Base-by-base conservation (phyloP, 2,797 vertebrate genomes). In the Fistularia commersonii region DNA sequence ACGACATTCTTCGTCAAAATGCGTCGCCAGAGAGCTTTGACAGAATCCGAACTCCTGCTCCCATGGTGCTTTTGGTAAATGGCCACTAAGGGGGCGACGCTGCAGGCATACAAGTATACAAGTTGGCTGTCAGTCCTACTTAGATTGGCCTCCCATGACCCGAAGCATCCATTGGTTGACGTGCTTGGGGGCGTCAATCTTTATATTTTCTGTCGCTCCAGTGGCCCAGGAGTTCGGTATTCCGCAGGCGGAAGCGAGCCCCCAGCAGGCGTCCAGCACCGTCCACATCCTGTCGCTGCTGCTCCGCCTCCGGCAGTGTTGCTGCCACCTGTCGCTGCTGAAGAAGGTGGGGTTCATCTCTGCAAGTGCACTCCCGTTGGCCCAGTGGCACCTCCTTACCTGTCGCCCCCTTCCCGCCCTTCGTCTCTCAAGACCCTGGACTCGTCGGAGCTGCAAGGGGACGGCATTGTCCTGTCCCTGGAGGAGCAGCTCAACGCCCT, bases 231-330 rank as follows among this genome's bases (percentile, higher is more conserved):
- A 97, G 64, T 95, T 95, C 55, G 90, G 86, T 23, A 1, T 89
- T 53, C 74, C 69, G 13, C 89, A 84, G 61, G 1, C 63, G 11
- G 32, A 7, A 39, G 43, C 71, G 0, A 41, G 59, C 23, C 71
- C 80, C n/a, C 71, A 77, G 46, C 80, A 80, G 72, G 69, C 56
- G 0, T 85, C 93, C 70, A 96, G 93, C 71, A 88, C 94, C 0
- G 87, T 81, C 43, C 95, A 98, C 8, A 93, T 99, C 67, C 79
- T 99, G 75, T 96, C 97, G 0, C 87, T 96, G 71, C 42, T 99
- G 71, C 87, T 99, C 69, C 90, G 97, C 8, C 93, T 99, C 23
- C 88, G 97, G 43, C 97, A 99, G 75, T 96, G 94, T 74, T 99
- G 97, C 88, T 93, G 95, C 52, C 97, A 99, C 61, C 89, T 93